Conservation (phyloP, 2,888 invertebrate species). For the Parthenolecanium corni region DNA sequence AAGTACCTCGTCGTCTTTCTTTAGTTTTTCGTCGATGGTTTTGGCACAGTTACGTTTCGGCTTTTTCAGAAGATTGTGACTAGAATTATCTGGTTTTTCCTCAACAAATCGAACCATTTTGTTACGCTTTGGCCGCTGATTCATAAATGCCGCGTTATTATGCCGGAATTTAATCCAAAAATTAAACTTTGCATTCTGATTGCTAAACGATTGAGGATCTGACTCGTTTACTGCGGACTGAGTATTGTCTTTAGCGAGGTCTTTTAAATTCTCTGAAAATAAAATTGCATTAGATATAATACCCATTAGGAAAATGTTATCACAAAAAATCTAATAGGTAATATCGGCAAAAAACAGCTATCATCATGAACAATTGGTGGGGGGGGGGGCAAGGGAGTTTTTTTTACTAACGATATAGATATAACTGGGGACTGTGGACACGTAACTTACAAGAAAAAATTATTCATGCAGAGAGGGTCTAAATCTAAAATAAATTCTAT, state of each 20-base stretch:
- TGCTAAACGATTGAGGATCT: not conserved
- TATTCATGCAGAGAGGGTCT: too few relatives aligned
- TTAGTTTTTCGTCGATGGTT: conserved; percentile 11
- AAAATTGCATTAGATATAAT: too few relatives aligned
- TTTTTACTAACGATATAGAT: too few relatives aligned
- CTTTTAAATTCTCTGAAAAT: not conserved
- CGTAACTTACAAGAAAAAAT: too few relatives aligned
- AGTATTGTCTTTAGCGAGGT: not conserved
- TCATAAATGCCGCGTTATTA: not conserved
- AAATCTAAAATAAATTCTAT: too few relatives aligned
- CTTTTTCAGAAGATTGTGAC: not conserved
- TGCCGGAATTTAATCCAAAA: conserved; percentile 19
- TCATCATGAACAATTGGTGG: too few relatives aligned
- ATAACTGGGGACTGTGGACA: too few relatives aligned
- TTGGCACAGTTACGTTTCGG: conserved; percentile 18
- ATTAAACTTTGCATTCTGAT: conserved; percentile 3
- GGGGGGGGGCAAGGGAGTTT: too few relatives aligned
- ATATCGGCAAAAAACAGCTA: too few relatives aligned
- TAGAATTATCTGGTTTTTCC: conserved; percentile 5
- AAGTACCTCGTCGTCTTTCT: conserved; percentile 6
- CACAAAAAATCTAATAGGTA: too few relatives aligned
- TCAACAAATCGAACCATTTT: conserved; percentile 23
- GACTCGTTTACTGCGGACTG: not conserved
- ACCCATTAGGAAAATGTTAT: too few relatives aligned
- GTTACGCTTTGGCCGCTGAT: conserved; percentile 5